phyloP scores from a whole-genome alignment of 2,113 vertebrate genomes.

The Phyllopteryx taeniolatus region DNA sequence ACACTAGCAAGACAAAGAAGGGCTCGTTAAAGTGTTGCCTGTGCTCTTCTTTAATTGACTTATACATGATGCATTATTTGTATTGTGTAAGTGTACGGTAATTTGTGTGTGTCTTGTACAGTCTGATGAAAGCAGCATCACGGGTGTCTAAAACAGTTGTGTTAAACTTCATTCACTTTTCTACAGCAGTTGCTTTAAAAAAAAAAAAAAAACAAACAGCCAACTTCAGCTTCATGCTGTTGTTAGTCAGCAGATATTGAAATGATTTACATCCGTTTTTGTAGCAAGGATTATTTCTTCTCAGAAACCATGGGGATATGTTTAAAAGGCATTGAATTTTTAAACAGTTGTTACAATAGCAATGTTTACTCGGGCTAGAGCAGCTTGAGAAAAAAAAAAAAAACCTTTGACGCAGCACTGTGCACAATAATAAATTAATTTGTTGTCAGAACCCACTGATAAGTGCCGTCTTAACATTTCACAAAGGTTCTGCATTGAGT shows the following conservation, averaged over 20 bases:
- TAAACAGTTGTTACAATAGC: not conserved
- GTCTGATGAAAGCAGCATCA: not conserved
- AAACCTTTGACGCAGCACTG: too few relatives aligned
- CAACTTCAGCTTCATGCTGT: not conserved
- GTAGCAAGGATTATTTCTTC: not conserved
- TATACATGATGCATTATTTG: not conserved
- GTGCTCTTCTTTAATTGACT: not conserved
- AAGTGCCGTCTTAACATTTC: too few relatives aligned
- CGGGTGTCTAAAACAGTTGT: too few relatives aligned
- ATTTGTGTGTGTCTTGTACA: not conserved
- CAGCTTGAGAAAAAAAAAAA: not conserved
- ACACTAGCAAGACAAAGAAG: not conserved
- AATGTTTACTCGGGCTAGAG: not conserved
- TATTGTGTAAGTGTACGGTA: too few relatives aligned
- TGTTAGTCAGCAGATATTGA: not conserved
- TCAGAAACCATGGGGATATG: not conserved
- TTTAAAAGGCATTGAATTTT: not conserved
- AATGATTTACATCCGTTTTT: too few relatives aligned
- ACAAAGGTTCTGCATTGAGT: not conserved
- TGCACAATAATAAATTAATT: not conserved
- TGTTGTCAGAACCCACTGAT: too few relatives aligned
- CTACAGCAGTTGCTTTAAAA: not conserved
- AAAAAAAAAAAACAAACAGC: not conserved
- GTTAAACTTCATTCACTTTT: not conserved
- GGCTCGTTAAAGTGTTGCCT: not conserved